Evolutionary conservation across 2,113 vertebrate genomes (phyloP).

Genomic region (mouse (Mus musculus)): DNA sequence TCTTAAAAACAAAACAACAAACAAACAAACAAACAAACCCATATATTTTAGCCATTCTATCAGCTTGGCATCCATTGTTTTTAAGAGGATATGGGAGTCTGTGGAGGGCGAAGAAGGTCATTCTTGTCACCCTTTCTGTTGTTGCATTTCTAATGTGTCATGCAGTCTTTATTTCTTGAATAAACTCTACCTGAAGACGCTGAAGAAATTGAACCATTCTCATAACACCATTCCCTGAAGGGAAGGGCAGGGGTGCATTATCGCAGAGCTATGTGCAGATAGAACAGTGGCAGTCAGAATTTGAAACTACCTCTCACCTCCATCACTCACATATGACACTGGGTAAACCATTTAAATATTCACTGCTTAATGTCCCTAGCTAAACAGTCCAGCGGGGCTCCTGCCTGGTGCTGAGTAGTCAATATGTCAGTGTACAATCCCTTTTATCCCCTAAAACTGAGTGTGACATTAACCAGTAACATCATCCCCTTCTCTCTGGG

Average conservation of each 20-base stretch:
- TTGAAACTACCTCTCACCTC: not conserved
- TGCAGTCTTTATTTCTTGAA: not conserved
- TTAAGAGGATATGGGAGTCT: not conserved
- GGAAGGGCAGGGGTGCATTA: not conserved
- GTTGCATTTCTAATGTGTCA: not conserved
- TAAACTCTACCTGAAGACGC: not conserved
- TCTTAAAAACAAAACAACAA: not conserved
- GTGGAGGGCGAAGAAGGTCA: not conserved
- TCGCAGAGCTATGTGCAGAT: not conserved
- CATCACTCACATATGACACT: not conserved
- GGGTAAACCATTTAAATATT: not conserved
- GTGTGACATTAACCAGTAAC: not conserved
- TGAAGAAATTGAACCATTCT: not conserved
- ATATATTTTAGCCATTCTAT: not conserved
- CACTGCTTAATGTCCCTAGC: not conserved
- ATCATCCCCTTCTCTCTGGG: not conserved
- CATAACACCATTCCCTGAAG: not conserved
- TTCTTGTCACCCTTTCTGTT: not conserved
- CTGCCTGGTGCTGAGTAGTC: not conserved
- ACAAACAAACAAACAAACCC: not conserved
- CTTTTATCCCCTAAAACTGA: not conserved
- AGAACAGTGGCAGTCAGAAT: not conserved
- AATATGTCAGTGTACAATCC: not conserved
- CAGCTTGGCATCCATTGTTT: no score
- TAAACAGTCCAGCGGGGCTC: not conserved